Evolutionary conservation across 2,113 vertebrate species (phyloP).

Genomic region (Dicaeum eximium): DNA sequence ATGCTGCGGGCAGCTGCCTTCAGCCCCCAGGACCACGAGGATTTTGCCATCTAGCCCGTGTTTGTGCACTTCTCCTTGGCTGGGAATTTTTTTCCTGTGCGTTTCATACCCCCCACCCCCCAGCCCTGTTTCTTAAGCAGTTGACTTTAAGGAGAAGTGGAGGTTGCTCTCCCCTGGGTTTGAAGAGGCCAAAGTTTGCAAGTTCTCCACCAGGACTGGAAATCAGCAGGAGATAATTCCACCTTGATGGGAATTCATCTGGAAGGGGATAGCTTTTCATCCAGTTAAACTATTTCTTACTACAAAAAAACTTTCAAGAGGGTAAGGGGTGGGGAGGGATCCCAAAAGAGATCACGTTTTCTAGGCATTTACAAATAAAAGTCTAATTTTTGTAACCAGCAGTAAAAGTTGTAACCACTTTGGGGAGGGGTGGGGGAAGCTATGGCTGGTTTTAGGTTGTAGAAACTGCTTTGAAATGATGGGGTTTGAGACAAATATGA

Average conservation of each 20-base stretch:
- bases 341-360: slow-evolving; percentile 15
- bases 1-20: slow-evolving; percentile 89
- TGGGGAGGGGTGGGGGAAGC: background rate
- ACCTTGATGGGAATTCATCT: background rate
- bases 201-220: background rate
- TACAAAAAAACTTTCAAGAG: background rate
- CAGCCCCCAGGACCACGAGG: slow-evolving; percentile 81
- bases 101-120: fast-evolving
- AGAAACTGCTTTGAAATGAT: slow-evolving; percentile 39
- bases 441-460: background rate
- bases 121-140: background rate
- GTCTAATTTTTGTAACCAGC: slow-evolving; percentile 66
- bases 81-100: background rate
- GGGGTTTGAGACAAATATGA: background rate
- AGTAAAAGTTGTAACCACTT: background rate
- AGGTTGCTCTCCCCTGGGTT: background rate
- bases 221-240: background rate
- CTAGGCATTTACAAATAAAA: slow-evolving; percentile 45
- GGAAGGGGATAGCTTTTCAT: background rate
- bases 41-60: slow-evolving; percentile 81
- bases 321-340: background rate
- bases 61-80: background rate
- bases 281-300: slow-evolving; percentile 19
- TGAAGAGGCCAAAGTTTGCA: slow-evolving; percentile 33
- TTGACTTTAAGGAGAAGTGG: background rate